Base-by-base conservation (phyloP, 2,797 vertebrate species). In the Chaunax sp. region DNA sequence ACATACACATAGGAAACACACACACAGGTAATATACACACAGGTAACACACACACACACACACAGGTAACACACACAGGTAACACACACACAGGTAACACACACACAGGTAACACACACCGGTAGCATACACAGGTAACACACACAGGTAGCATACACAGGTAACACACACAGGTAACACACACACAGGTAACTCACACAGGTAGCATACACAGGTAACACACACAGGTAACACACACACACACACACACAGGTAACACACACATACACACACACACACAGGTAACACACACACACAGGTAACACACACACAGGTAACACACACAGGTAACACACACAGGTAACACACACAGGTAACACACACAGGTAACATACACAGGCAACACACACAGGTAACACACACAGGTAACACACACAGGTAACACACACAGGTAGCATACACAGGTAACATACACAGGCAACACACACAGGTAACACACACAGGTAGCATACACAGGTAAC, bases 201-300 rank as follows among this genome's bases (percentile, higher is more conserved):
- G 35, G 9, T 37, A 37, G 13, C 12, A 37, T 11, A 37, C 35
- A 30, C 28, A 51, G 49, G 49, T 51, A n/a, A 9, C 6, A 45
- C 50, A 13, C 15, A 12, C 49, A 18, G 3, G 38, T 16, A 12
- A 30, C 47, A 47, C 37, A 25, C 26, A 33, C 12, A 10, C 6
- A 10, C 11, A 6, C 9, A 35, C 11, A 35, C 33, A 2, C 33
- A 40, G 15, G 12, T 40, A 14, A 40, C 38, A 40, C 5, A 40
- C 14, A 40, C 38, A 40, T 12, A 16, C 28, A 30, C 9, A 30
- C 28, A 30, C n/a, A n/a, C n/a, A n/a, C 6, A 35, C 33, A 35
- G 33, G 28, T 9, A 30, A 30, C 15, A 1, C 77, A 4, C 62
- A 37, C 6, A 18, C 52, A 56, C 59, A 62, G 37, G 56, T 45